Evolutionary conservation across 2,797 vertebrate genomes (phyloP), one percentile per base, ranked within the genome.

Genomic region (Morelia viridis): DNA sequence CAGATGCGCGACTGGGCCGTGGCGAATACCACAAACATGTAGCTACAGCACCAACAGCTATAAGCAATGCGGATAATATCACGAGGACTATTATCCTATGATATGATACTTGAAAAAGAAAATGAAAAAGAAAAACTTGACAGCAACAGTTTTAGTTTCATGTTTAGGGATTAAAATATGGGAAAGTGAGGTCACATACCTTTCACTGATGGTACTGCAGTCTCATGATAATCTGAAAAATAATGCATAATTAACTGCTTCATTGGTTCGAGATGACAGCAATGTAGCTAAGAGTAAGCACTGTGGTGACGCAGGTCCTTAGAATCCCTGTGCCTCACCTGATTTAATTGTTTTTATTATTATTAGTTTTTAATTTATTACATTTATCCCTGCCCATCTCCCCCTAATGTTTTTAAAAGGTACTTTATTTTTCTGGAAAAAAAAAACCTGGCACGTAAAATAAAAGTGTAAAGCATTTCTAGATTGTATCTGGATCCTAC

Each of bases 1-100:
- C 96, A 92, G 98, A 98, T 91, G 96, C 88, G 4, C 15, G n/a
- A 0, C 93, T 87, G 1, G 98, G 98, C 95, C 97, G 98, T 93
- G 98, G 98, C 11, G 98, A 89, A 46, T 97, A 98, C 98, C 98
- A 98, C 88, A 97, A 90, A 3, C 97, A 96, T 65, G 96, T 95
- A 53, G 94, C 97, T 94, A 98, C 88, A 92, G 98, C 96, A 92
- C 35, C 58, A 28, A 96, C 97, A 92, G 98, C 96, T 93, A 98
- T 96, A 92, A 98, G 76, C 28, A 98, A 91, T 0, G 98, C 98
- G 92, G 96, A 56, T 17, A 98, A 96, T 89, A 98, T 96, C 0
- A 97, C 97, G 26, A 98, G 95, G 24, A 98, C 96, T 62, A 98
- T 94, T 11, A 98, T 46, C 1, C 97, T 96, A 46, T 96, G 96